Base-by-base conservation (phyloP, 2,888 invertebrate genomes). In the Euproctis similis region DNA sequence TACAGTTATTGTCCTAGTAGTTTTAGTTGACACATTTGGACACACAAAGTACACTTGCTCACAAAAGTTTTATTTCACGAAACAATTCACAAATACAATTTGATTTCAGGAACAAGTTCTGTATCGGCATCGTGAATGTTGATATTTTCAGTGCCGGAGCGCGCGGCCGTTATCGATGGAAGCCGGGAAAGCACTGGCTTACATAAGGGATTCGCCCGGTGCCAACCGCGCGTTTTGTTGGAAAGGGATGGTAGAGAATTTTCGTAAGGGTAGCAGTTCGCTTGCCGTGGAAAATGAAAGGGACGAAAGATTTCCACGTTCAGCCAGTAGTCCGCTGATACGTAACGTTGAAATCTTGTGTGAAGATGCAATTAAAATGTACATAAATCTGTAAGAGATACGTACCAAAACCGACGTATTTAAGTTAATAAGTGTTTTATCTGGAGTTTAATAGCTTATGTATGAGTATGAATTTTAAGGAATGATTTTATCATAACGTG, bases 331-430 rank as follows among this genome's bases (percentile, higher is more conserved):
- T 54, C 54, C 45, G 50, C 51, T 63, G 50, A 63, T 66, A 64
- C 59, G 59, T 55, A 58, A 55, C 58, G 61, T 58, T 64, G 61
- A 70, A 74, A 77, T 73, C 70, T 72, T 72, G 72, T 73, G 69
- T 71, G 72, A 76, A 77, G 69, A 69, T 67, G 73, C 81, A 82
- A 81, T 84, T 80, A 81, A 77, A 78, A 75, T 66, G 65, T 68
- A 69, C 65, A 74, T 72, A 67, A 73, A 73, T 72, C 70, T 60
- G 60, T 54, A 63, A 61, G 64, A 67, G 64, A 68, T 66, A 65
- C 59, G 53, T 61, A 64, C 53, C 51, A 40, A 42, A 49, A 49
- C 53, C 56, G 57, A 61, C 60, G 57, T 57, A 54, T 60, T 42
- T 39, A 50, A 54, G 56, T 68, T 72, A 64, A 64, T 66, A 65